A percentile compares a stretch with the other conserved stretches of the same genome.
These are phyloP conservation scores for Hirundichthys speculiger DNA, from an alignment of 2,113 vertebrate genomes.

Conservation along the genomic window DNA sequence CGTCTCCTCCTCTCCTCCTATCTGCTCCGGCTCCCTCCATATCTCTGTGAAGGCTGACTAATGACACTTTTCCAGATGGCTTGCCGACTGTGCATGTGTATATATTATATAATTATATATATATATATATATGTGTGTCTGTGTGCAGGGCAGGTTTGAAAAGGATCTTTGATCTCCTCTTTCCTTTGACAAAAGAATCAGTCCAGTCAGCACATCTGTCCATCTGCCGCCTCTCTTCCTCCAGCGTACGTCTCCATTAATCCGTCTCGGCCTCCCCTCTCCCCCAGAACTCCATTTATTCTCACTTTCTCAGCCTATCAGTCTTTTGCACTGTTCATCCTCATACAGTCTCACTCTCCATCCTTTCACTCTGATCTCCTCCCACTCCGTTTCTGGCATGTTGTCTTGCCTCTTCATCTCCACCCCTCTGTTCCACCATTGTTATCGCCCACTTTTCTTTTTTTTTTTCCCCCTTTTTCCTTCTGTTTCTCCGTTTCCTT, in stretches of 20 bases:
- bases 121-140: slow-evolving; percentile 24
- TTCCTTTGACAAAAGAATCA: slow-evolving; percentile 62
- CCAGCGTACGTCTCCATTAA: slow-evolving; percentile 43
- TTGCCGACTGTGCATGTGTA: slow-evolving; percentile 25
- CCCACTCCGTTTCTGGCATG: slow-evolving; percentile 9
- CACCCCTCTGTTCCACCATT: slow-evolving; percentile 29
- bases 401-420: slow-evolving; percentile 36
- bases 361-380: slow-evolving; percentile 30
- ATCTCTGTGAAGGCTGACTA: slow-evolving; percentile 45
- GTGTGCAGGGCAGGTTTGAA: slow-evolving; percentile 54
- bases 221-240: slow-evolving; percentile 40
- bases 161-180: slow-evolving; percentile 57
- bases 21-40: slow-evolving; percentile 13
- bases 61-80: slow-evolving; percentile 68
- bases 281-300: slow-evolving; percentile 22
- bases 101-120: not conserved
- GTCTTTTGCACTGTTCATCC: slow-evolving; percentile 3
- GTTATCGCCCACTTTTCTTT: slow-evolving; percentile 9
- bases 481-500: not conserved
- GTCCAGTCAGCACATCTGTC: slow-evolving; percentile 69
- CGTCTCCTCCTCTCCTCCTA: slow-evolving; percentile 17
- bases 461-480: slow-evolving; percentile 3
- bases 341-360: not conserved
- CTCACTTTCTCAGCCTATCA: slow-evolving; percentile 20
- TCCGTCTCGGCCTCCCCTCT: slow-evolving; percentile 22